Percentiles rank a stretch among this genome's conserved stretches.
These are phyloP conservation scores for Caenorhabditis parvicauda DNA, from an alignment of 2,888 invertebrate species.

Conservation along the genomic window DNA sequence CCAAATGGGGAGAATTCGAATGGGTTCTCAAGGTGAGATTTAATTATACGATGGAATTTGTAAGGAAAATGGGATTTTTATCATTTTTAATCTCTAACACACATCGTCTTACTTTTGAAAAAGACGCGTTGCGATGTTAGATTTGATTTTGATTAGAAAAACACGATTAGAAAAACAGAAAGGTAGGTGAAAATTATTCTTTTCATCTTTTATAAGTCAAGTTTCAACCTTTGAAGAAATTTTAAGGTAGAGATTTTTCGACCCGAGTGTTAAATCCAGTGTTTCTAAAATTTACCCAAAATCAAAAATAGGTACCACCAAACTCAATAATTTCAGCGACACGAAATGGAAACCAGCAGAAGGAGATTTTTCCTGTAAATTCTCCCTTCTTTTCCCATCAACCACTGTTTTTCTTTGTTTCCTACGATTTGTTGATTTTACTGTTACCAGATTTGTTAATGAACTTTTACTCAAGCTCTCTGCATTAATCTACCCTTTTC, in stretches of 20 bases:
- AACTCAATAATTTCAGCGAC: constrained; percentile 86
- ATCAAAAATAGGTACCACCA: too few species aligned
- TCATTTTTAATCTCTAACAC: too few species aligned
- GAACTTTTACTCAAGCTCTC: too few species aligned
- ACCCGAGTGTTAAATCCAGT: too few species aligned
- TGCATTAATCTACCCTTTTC: too few species aligned
- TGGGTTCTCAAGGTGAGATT: constrained; percentile 74
- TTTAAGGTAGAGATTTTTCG: too few species aligned
- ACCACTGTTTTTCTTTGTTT: constrained; percentile 2
- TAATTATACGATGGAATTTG: neutral
- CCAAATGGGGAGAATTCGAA: constrained; percentile 91
- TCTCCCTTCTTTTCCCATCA: neutral
- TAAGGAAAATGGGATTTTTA: neutral
- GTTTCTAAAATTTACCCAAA: neutral
- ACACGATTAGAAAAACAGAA: neutral
- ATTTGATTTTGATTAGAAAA: constrained; percentile 1
- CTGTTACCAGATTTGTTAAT: constrained; percentile 14
- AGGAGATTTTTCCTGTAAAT: constrained; percentile 82
- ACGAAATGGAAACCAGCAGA: constrained; percentile 88
- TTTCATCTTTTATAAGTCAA: neutral
- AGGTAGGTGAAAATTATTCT: neutral
- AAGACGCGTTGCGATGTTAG: neutral
- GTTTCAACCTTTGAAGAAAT: neutral
- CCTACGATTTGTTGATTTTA: constrained; percentile 8
- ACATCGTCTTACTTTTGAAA: too few species aligned